phyloP scores from a whole-genome alignment of 2,113 vertebrate species.

The Malurus elegans region DNA sequence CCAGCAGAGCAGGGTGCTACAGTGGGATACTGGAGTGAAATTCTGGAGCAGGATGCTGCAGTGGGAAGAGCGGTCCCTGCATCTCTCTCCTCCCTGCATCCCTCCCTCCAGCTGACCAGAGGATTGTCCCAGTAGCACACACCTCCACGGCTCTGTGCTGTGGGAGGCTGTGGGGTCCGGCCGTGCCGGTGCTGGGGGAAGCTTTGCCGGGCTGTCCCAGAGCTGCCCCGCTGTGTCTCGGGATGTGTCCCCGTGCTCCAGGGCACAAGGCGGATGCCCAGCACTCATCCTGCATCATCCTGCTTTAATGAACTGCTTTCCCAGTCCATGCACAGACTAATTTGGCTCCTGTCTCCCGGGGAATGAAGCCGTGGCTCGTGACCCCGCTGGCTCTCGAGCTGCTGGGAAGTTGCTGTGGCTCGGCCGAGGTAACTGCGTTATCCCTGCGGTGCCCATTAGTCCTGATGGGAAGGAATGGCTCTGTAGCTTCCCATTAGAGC shows the following conservation, averaged over 20 bases:
- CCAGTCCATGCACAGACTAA: not conserved
- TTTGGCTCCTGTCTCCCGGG: not conserved
- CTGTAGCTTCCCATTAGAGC: constrained; percentile 32
- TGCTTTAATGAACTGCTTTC: not conserved
- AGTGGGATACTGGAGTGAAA: rapidly evolving
- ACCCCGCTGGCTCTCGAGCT: not conserved
- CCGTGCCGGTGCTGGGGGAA: not conserved
- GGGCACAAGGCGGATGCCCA: rapidly evolving
- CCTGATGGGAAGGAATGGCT: not conserved
- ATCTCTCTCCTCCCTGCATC: rapidly evolving
- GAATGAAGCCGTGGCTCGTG: not conserved
- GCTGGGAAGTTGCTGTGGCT: not conserved
- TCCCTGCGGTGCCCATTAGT: not conserved
- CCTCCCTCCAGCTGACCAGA: not conserved
- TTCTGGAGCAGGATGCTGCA: not conserved
- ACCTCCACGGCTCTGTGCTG: rapidly evolving
- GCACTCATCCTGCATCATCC: rapidly evolving
- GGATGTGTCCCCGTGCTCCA: not conserved
- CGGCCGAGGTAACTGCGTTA: not conserved
- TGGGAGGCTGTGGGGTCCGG: rapidly evolving
- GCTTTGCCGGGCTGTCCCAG: not conserved
- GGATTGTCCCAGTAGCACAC: not conserved
- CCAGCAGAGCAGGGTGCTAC: rapidly evolving
- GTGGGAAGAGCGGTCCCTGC: not conserved
- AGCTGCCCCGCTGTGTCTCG: rapidly evolving